Evolutionary conservation across 2,113 vertebrate genomes (phyloP), one percentile per base, ranked within the genome.

Genomic region (Trogon surrucura): DNA sequence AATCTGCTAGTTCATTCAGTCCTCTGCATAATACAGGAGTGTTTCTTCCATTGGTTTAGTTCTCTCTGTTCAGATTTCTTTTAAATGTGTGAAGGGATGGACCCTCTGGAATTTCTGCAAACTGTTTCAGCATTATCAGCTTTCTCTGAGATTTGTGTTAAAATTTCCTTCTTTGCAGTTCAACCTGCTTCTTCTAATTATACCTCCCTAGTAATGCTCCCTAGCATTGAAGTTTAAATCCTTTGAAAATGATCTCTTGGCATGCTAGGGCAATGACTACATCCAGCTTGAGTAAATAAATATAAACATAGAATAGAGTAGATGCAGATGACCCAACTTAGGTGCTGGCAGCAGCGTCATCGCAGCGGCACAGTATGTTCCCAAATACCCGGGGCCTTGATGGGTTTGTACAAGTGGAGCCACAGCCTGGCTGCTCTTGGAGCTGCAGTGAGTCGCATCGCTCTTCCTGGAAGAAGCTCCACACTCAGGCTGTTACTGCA

Each of bases 131-230:
- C 9, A 11, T 56, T 57, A 54, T 57, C 56, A 70, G n/a, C 78
- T 88, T 91, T 86, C 51, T 80, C 16, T 41, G 64, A 60, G 80
- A 36, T 71, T 51, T 10, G 25, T 44, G 44, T 80, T 65, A 64
- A 92, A 53, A 45, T 23, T 60, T 85, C 45, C 44, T 67, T 72
- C 57, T 60, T 73, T 81, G 47, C 48, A 75, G 83, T 51, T 85
- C 53, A 94, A 45, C 83, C 32, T 53, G 53, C 91, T 95, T 71
- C 54, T 93, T 90, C 32, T 91, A 93, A 93, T 96, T 88, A 73
- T 20, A 94, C 22, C 53, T 91, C 12, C 20, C 53, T 45, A 38
- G 50, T 82, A 92, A 81, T 60, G 30, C 27, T 85, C 54, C 27
- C 41, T 75, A 80, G 80, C 0, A 0, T 75, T 93, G 41, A 69